Base-by-base conservation (phyloP, 2,797 vertebrate species). In the Linurgus olivaceus region DNA sequence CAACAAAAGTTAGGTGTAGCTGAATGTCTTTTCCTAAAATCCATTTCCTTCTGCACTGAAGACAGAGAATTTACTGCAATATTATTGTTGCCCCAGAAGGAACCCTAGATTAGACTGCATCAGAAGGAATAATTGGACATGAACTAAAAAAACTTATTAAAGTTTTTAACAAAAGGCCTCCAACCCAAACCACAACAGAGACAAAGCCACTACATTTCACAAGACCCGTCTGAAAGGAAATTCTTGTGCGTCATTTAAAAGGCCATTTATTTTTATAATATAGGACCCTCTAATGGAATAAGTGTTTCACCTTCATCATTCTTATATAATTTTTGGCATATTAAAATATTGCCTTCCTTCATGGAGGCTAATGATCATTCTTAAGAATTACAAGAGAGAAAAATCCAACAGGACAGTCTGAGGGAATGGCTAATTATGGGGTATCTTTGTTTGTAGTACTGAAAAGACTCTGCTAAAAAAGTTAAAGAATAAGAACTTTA, bases 191-290 rank as follows among this genome's bases (percentile, higher is more conserved):
- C 81, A 93, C 4, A 6, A 75, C 52, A 87, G 80, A 95, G 74
- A 87, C 89, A 91, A 94, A 96, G 88, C 67, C 82, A 85, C 87
- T 70, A 5, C 59, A 73, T 96, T 96, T 91, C 91, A 91, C 94
- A 92, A 94, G 92, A 92, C 18, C 21, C 29, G 90, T 86, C 92
- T 93, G 77, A 68, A 91, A 73, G 77, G 84, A 95, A 92, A 87
- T 79, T 89, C 67, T 81, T 82, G 44, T 91, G 80, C 6, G 3
- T 89, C 78, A 82, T 63, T 93, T 88, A 63, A 92, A 94, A 93
- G 48, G 71, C 63, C 71, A 74, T 79, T 96, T 91, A 73, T 92
- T 95, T 94, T 93, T 87, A 48, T 82, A 93, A 92, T 73, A 51
- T 42, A 82, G 35, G 85, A 90, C 54, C 86, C 61, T 91, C 52